These are phyloP conservation scores for Macropodus opercularis DNA, from an alignment of 2,797 vertebrate genomes.

Conservation along the genomic window DNA sequence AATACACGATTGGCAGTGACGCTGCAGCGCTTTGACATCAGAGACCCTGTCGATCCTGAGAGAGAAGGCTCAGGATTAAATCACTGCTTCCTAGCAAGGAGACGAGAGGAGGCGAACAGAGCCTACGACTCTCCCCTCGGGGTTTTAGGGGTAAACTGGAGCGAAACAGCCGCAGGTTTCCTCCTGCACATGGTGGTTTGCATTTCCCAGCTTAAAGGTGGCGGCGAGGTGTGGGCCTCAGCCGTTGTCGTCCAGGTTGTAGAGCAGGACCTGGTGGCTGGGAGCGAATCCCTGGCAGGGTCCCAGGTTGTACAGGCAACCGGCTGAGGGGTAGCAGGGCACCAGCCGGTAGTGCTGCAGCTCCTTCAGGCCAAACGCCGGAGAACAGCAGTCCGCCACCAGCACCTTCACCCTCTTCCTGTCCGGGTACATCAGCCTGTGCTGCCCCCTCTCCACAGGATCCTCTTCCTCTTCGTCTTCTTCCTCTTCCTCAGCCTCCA, in stretches of 20 bases:
- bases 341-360: conserved; percentile 90
- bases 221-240: conserved; percentile 41
- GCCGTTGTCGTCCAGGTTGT: conserved; percentile 89
- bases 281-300: conserved; percentile 83
- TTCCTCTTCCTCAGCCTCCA: conserved; percentile 85
- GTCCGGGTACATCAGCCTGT: conserved; percentile 80
- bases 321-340: conserved; percentile 84
- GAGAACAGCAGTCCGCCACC: conserved; percentile 90
- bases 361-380: conserved; percentile 87
- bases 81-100: conserved; percentile 2
- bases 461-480: conserved; percentile 83
- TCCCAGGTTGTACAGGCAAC: conserved; percentile 86
- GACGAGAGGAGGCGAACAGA: conserved; percentile 7
- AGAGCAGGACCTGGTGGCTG: conserved; percentile 89
- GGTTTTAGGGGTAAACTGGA: background rate
- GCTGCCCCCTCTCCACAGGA: conserved; percentile 73
- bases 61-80: conserved; percentile 20
- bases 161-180: background rate
- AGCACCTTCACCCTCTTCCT: conserved; percentile 93
- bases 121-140: background rate
- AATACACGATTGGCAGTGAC: conserved; percentile 52
- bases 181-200: background rate
- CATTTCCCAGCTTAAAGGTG: conserved; percentile 6
- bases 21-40: conserved; percentile 40
- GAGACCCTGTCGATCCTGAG: conserved; percentile 40